These are phyloP conservation scores for Andrena praecox DNA, from an alignment of 2,888 invertebrate genomes.

Conservation along the genomic window DNA sequence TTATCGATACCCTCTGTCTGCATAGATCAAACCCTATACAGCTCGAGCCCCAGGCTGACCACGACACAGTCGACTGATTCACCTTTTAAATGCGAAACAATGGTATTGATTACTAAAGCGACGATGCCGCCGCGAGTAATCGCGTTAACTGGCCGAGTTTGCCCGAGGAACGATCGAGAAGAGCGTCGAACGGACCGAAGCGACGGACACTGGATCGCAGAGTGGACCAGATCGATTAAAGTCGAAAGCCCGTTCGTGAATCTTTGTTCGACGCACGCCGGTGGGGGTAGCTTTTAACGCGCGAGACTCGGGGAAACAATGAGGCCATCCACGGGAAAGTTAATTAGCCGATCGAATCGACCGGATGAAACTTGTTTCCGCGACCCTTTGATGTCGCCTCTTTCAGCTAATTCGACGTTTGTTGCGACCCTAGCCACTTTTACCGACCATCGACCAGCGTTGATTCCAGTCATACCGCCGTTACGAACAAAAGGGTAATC, in stretches of 20 bases:
- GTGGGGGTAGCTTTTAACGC: slow-evolving; percentile 9
- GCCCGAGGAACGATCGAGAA: background rate
- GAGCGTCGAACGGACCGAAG: background rate
- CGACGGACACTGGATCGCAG: background rate
- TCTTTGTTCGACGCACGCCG: background rate
- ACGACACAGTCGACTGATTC: background rate
- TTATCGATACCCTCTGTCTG: background rate
- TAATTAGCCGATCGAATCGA: slow-evolving; percentile 58
- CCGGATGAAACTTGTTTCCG: slow-evolving; percentile 26
- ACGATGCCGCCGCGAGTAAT: background rate
- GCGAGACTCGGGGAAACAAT: slow-evolving; percentile 24
- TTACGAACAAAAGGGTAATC: slow-evolving; percentile 36
- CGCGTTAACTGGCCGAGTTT: background rate
- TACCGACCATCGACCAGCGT: slow-evolving; percentile 21
- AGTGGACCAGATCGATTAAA: background rate
- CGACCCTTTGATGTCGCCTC: slow-evolving; percentile 44
- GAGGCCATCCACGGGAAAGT: slow-evolving; percentile 11
- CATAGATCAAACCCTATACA: background rate
- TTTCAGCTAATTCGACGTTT: slow-evolving; percentile 59
- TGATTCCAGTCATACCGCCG: slow-evolving; percentile 25
- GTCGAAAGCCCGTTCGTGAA: background rate
- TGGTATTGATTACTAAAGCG: too few species aligned
- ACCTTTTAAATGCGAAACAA: background rate
- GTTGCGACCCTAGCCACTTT: slow-evolving; percentile 40
- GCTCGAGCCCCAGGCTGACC: background rate